phyloP scores from a whole-genome alignment of 1,140 invertebrate genomes.

The Anadara kagoshimensis region DNA sequence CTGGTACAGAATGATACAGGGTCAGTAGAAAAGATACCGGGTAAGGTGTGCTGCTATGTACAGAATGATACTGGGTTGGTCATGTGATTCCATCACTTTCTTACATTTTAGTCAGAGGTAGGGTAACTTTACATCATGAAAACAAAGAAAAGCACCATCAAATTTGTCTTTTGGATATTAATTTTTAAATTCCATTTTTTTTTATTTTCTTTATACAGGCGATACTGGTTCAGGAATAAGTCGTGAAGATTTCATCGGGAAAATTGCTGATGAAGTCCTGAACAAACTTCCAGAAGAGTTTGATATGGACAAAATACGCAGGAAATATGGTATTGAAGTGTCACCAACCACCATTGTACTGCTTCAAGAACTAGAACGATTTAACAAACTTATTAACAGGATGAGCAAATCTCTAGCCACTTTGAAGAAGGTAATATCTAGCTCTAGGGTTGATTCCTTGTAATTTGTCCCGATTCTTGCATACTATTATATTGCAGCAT shows the following conservation, averaged over 20 bases:
- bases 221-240: slow-evolving; percentile 68
- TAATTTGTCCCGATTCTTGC: too few relatives aligned
- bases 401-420: slow-evolving; percentile 84
- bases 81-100: too few relatives aligned
- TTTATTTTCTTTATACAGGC: slow-evolving; percentile 49
- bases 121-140: too few relatives aligned
- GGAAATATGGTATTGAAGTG: slow-evolving; percentile 84
- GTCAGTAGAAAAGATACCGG: too few relatives aligned
- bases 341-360: slow-evolving; percentile 89
- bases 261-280: slow-evolving; percentile 82
- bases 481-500: too few relatives aligned
- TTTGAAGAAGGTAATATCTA: slow-evolving; percentile 80
- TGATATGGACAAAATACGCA: slow-evolving; percentile 85
- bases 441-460: too few relatives aligned
- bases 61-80: too few relatives aligned
- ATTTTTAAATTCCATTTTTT: not conserved
- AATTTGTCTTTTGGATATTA: too few relatives aligned
- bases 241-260: slow-evolving; percentile 83
- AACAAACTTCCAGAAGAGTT: slow-evolving; percentile 84
- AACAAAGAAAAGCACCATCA: too few relatives aligned
- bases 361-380: slow-evolving; percentile 90
- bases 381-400: slow-evolving; percentile 85
- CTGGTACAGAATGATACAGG: too few relatives aligned
- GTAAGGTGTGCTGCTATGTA: too few relatives aligned
- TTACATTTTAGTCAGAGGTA: too few relatives aligned